phyloP scores from a whole-genome alignment of 2,888 invertebrate species.

The Phytoseiulus persimilis region DNA sequence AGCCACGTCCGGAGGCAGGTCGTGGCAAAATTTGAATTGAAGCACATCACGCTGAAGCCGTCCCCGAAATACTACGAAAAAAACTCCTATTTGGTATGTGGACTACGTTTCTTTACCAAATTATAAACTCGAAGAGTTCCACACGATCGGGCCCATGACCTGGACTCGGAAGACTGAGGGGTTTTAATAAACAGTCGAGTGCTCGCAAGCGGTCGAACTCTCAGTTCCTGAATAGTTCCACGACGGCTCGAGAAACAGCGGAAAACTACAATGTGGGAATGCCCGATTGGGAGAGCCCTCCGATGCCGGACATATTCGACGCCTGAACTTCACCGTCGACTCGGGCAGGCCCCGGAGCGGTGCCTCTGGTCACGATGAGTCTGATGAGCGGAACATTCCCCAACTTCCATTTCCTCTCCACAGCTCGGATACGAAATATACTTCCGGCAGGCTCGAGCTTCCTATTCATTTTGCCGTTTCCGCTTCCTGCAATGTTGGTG shows the following conservation, averaged over 20 bases:
- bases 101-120: not conserved
- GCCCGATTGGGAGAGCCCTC: too few species aligned
- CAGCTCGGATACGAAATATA: not conserved
- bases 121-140: not conserved
- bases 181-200: too few species aligned
- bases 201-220: too few species aligned
- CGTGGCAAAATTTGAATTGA: not conserved
- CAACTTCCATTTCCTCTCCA: not conserved
- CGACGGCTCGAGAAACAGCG: too few species aligned
- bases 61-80: slow-evolving; percentile 23
- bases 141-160: too few species aligned
- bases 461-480: not conserved
- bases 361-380: too few species aligned
- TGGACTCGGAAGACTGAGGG: not conserved
- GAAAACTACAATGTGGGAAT: too few species aligned
- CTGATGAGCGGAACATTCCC: not conserved
- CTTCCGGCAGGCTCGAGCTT: not conserved
- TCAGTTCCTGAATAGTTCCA: not conserved
- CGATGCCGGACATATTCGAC: too few species aligned
- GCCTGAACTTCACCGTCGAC: too few species aligned
- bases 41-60: slow-evolving; percentile 6
- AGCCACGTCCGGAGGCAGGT: not conserved
- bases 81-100: not conserved
- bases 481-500: slow-evolving; percentile 14
- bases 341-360: too few species aligned